Conservation (phyloP, 2,888 invertebrate species). For the Barypeithes pellucidus region DNA sequence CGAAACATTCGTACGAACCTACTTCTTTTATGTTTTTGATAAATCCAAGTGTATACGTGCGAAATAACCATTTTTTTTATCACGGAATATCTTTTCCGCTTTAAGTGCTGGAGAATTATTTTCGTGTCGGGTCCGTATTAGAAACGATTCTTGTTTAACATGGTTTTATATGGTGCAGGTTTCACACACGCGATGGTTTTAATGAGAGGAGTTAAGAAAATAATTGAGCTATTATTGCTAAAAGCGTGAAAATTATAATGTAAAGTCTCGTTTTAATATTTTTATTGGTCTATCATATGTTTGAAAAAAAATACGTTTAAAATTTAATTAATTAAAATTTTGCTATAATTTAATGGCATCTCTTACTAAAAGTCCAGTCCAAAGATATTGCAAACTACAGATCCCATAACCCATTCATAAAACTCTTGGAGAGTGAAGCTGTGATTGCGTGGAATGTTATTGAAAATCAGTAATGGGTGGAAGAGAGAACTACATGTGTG, state of each 20-base stretch:
- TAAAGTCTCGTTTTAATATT: no score
- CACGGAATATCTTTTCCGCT: constrained; percentile 1
- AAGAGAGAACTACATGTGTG: no score
- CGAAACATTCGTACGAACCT: neutral
- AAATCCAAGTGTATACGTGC: constrained; percentile 3
- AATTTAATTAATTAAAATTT: no score
- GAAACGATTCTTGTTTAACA: constrained; percentile 6
- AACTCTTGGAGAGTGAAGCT: no score
- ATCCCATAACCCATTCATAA: no score
- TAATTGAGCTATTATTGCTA: constrained; percentile 11
- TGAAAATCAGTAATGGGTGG: no score
- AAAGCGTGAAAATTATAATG: constrained; percentile 2
- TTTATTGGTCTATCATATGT: no score
- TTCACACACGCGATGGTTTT: neutral
- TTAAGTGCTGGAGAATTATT: constrained; percentile 9
- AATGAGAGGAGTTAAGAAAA: constrained; percentile 8
- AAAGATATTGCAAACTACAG: no score
- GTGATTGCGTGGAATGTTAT: no score
- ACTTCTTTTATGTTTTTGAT: constrained; percentile 12
- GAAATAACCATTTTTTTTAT: neutral
- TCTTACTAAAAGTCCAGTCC: no score
- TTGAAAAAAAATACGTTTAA: no score
- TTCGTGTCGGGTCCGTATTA: constrained; percentile 5
- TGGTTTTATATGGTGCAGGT: constrained; percentile 2
- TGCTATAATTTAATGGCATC: no score